Evolutionary conservation across 2,888 invertebrate genomes (phyloP).

Genomic region (Corythucha ciliata): DNA sequence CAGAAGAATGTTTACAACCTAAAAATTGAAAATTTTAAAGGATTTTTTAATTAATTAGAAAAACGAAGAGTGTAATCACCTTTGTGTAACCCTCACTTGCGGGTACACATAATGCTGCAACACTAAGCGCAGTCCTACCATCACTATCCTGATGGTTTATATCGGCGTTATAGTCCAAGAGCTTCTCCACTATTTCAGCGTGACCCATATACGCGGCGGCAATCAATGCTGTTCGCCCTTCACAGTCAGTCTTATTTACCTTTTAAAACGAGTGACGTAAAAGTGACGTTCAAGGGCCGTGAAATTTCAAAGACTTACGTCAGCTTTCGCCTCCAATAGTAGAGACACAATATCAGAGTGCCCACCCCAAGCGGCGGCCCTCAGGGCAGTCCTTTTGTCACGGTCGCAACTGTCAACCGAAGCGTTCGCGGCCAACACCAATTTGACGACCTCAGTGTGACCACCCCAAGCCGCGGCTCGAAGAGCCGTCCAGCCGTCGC

Average conservation of each 20-base stretch:
- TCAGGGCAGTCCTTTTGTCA: conserved; percentile 78
- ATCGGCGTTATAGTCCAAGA: conserved; percentile 70
- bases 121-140: conserved; percentile 77
- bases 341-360: conserved; percentile 74
- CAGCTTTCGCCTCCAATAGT: conserved; percentile 49
- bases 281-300: background rate
- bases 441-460: conserved; percentile 74
- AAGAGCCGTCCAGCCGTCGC: conserved; percentile 83
- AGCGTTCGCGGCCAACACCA: conserved; percentile 67
- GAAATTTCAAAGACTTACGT: conserved; percentile 26
- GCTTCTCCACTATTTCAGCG: conserved; percentile 75
- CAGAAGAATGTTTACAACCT: conserved; percentile 60
- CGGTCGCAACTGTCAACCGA: conserved; percentile 79
- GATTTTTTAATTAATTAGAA: too few relatives aligned
- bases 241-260: conserved; percentile 56
- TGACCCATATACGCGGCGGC: conserved; percentile 96
- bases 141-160: conserved; percentile 81
- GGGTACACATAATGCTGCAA: conserved; percentile 75
- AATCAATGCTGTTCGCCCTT: conserved; percentile 83
- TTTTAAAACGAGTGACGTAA: conserved; percentile 13
- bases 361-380: conserved; percentile 90
- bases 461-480: conserved; percentile 94
- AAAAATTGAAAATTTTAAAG: conserved; percentile 32
- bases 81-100: conserved; percentile 64
- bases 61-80: conserved; percentile 36